Evolutionary conservation across 2,113 vertebrate species (phyloP).

Genomic region (Toxostoma redivivum): DNA sequence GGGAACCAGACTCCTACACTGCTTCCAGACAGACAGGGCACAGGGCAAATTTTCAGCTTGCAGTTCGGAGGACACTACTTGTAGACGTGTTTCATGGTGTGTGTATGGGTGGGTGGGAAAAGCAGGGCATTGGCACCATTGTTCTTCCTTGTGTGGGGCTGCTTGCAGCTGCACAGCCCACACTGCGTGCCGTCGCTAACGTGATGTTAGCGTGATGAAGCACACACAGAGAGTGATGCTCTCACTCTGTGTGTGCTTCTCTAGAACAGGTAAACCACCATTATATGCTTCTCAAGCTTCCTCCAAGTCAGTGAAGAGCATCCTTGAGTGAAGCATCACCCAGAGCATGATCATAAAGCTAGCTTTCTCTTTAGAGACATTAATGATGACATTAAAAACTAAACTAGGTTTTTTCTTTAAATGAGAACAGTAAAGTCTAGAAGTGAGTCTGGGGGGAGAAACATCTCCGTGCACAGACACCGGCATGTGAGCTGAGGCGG

Average conservation of each 20-base stretch:
- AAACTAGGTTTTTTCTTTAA: not conserved
- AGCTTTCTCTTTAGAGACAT: not conserved
- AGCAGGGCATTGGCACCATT: accelerated
- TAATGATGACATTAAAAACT: not conserved
- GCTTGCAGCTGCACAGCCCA: not conserved
- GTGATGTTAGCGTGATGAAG: no score
- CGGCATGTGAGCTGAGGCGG: not conserved
- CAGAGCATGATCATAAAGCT: not conserved
- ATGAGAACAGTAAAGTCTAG: not conserved
- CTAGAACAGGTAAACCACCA: not conserved
- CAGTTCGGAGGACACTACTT: not conserved
- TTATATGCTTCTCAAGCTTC: not conserved
- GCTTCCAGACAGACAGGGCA: not conserved
- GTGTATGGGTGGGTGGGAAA: not conserved
- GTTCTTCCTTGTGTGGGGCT: not conserved
- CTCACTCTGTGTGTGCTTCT: not conserved
- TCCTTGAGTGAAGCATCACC: not conserved
- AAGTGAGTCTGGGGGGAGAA: not conserved
- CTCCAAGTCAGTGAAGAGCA: not conserved
- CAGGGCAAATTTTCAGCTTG: not conserved
- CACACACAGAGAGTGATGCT: no score
- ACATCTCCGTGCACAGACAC: not conserved
- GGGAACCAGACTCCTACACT: not conserved
- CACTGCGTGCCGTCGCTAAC: accelerated
- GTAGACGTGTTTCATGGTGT: not conserved